Evolutionary conservation across 1,140 invertebrate species (phyloP).

Genomic region (Pseudomyrmex concolor): DNA sequence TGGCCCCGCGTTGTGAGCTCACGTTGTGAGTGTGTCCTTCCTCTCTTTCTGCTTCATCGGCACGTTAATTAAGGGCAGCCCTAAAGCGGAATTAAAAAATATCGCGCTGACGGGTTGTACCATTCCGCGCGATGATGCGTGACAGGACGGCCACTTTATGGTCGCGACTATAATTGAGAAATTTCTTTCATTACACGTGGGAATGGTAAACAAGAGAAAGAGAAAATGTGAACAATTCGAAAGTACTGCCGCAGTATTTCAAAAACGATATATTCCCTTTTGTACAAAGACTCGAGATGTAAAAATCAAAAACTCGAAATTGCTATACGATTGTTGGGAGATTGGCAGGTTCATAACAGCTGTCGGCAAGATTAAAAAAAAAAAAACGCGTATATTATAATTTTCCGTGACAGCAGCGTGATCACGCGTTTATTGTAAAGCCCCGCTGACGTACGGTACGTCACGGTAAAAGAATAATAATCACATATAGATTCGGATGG

Average conservation of each 20-base stretch:
- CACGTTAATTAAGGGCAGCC: slow-evolving; percentile 69
- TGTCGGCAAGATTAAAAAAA: background rate
- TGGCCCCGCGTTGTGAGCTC: slow-evolving; percentile 11
- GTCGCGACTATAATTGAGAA: slow-evolving; percentile 58
- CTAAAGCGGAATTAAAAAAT: slow-evolving; percentile 71
- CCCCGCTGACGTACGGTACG: background rate
- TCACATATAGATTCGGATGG: background rate
- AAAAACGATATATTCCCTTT: background rate
- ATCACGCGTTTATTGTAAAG: slow-evolving; percentile 2
- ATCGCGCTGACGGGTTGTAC: slow-evolving; percentile 67
- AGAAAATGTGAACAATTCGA: slow-evolving; percentile 16
- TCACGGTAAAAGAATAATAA: slow-evolving; percentile 17
- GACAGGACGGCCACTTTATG: slow-evolving; percentile 48
- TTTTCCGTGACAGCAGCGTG: background rate
- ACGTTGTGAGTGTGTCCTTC: background rate
- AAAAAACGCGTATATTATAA: slow-evolving; percentile 2
- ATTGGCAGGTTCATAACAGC: background rate
- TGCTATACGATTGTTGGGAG: background rate
- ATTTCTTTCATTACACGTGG: slow-evolving; percentile 46
- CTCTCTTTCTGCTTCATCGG: slow-evolving; percentile 64
- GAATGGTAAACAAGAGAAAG: slow-evolving; percentile 25
- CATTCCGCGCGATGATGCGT: slow-evolving; percentile 50
- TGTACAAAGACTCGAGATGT: background rate
- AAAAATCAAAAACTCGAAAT: slow-evolving; percentile 10
- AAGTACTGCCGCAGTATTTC: slow-evolving; percentile 5